Conservation (phyloP, 2,113 vertebrate species). For the Sinocyclocheilus rhinocerous region DNA sequence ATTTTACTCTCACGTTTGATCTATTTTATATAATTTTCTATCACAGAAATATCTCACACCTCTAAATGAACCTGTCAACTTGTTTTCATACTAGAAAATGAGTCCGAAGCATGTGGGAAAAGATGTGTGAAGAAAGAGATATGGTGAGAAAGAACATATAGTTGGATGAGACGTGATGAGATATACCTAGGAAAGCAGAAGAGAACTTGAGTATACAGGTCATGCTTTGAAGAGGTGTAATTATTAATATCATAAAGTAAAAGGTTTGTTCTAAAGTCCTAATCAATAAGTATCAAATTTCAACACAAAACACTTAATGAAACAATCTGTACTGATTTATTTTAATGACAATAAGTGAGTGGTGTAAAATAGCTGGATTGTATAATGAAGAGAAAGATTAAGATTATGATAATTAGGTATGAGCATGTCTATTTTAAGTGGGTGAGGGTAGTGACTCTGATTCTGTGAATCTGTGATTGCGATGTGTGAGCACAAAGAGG, state of each 20-base stretch:
- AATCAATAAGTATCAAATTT: background rate
- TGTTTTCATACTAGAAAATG: conserved; percentile 16
- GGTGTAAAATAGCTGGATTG: background rate
- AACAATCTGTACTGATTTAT: background rate
- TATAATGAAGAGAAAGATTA: background rate
- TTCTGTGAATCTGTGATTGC: background rate
- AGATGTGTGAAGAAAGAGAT: conserved; percentile 61
- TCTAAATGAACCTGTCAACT: background rate
- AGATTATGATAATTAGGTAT: background rate
- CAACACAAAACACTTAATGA: background rate
- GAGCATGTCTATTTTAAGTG: background rate
- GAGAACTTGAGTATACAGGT: background rate
- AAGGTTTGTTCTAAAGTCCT: background rate
- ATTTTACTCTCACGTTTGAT: background rate
- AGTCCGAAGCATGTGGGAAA: conserved; percentile 52
- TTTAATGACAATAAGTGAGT: background rate
- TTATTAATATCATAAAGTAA: background rate
- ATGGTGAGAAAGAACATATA: background rate
- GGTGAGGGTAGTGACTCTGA: background rate
- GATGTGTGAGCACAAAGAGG: background rate
- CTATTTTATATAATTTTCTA: background rate
- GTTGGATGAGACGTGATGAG: background rate
- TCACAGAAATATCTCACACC: background rate
- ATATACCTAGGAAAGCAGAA: background rate
- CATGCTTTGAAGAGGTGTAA: background rate